Percentiles rank a stretch among this genome's conserved stretches.
Evolutionary conservation across 2,797 vertebrate genomes (phyloP).

Genomic region (Hypotaenidia philippensis): DNA sequence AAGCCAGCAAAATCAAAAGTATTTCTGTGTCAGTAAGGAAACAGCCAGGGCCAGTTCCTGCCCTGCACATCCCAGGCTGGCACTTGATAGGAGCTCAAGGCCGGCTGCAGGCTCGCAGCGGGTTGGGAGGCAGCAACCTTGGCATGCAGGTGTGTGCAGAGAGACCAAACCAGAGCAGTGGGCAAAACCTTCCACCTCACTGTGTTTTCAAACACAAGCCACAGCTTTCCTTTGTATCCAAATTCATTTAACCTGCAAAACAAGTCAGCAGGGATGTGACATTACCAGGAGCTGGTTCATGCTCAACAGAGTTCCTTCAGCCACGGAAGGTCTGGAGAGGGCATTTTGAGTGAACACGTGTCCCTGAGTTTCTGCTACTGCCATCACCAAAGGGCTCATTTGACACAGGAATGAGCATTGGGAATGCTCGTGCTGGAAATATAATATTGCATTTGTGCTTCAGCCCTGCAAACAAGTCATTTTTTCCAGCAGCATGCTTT

Average conservation of each 20-base stretch:
- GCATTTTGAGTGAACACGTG: fast-evolving
- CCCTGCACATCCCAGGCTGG: not conserved
- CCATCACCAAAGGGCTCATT: not conserved
- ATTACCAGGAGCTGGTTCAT: fast-evolving
- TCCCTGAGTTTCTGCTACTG: not conserved
- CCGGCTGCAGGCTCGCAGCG: fast-evolving
- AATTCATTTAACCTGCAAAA: fast-evolving
- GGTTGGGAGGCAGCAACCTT: not conserved
- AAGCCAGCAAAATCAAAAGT: not conserved
- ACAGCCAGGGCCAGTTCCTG: not conserved
- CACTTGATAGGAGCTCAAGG: not conserved
- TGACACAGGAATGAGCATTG: no score
- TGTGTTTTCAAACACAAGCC: not conserved
- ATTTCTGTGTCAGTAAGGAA: not conserved
- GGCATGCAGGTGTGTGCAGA: fast-evolving
- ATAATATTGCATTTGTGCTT: not conserved
- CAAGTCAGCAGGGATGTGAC: not conserved
- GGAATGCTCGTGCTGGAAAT: not conserved
- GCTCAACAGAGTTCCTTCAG: not conserved
- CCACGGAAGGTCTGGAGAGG: not conserved
- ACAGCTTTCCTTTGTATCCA: not conserved
- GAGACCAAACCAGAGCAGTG: not conserved
- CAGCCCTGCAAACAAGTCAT: not conserved
- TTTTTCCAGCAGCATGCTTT: not conserved
- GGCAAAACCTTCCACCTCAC: not conserved